Conservation (phyloP, 2,797 vertebrate genomes). For the Lutra lutra region DNA sequence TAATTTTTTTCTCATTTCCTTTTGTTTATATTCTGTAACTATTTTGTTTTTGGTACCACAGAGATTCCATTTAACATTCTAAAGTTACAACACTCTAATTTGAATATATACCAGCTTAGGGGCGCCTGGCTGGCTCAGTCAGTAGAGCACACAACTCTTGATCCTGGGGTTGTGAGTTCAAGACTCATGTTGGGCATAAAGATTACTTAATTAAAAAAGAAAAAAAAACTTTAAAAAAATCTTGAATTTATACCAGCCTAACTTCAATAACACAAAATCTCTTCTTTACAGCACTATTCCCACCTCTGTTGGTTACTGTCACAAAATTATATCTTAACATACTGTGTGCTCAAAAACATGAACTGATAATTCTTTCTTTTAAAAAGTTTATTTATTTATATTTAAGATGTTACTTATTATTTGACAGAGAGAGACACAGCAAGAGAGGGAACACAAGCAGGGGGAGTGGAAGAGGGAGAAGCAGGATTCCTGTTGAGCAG, state of each 20-base stretch:
- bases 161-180: not conserved
- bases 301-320: not conserved
- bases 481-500: too few relatives aligned
- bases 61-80: not conserved
- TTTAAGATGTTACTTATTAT: too few relatives aligned
- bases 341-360: not conserved
- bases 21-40: not conserved
- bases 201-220: not conserved
- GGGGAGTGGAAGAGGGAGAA: too few relatives aligned
- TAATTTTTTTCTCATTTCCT: not conserved
- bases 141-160: not conserved
- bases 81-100: not conserved
- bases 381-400: too few relatives aligned
- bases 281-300: not conserved
- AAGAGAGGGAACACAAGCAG: too few relatives aligned
- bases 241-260: not conserved
- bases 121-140: not conserved
- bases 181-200: not conserved
- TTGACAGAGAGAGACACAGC: too few relatives aligned
- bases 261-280: not conserved
- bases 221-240: not conserved
- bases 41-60: not conserved
- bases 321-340: conserved; percentile 24
- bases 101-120: not conserved
- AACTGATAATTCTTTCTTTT: not conserved